Conservation (phyloP, 2,888 invertebrate genomes). For the Conomelus anceps region DNA sequence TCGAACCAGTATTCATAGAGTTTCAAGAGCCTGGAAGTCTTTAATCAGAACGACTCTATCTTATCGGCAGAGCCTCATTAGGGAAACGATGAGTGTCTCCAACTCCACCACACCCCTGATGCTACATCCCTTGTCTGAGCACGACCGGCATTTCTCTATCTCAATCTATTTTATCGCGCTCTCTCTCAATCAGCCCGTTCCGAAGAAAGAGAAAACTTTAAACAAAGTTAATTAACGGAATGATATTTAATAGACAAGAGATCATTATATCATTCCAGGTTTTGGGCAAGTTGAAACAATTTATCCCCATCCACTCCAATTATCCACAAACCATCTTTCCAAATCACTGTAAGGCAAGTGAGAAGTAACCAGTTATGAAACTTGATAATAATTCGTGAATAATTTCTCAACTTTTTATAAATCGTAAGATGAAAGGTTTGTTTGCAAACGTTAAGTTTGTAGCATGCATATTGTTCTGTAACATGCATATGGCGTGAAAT, state of each 20-base stretch:
- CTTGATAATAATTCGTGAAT: neutral
- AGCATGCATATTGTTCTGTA: too few relatives aligned
- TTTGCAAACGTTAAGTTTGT: too few relatives aligned
- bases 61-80: neutral
- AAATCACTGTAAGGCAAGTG: neutral
- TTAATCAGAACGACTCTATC: neutral
- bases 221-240: neutral
- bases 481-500: too few relatives aligned
- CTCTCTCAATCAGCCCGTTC: neutral
- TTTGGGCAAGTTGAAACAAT: neutral
- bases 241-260: neutral
- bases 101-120: too few relatives aligned
- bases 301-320: neutral
- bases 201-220: neutral
- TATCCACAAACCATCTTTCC: neutral
- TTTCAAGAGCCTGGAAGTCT: neutral
- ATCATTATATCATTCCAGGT: neutral
- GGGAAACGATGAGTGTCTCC: neutral
- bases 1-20: neutral
- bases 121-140: neutral
- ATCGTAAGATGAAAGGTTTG: neutral
- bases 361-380: neutral
- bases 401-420: neutral
- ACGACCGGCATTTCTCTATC: neutral
- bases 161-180: neutral